Conservation (phyloP, 2,888 invertebrate genomes). For the Fabriciana adippe region DNA sequence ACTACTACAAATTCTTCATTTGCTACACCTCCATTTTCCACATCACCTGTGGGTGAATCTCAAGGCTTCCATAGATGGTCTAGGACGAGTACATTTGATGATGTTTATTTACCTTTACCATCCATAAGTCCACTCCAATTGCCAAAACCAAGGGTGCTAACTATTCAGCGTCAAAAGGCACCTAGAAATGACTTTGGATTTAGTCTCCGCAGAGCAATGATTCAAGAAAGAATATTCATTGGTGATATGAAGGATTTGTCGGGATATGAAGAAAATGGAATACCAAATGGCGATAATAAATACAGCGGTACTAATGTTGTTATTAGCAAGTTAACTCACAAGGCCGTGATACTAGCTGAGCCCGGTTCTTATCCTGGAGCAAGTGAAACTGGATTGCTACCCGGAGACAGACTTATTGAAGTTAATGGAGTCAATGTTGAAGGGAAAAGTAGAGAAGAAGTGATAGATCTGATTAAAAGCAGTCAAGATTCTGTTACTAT, state of each 20-base stretch:
- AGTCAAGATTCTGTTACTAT: constrained; percentile 91
- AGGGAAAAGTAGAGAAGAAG: constrained; percentile 92
- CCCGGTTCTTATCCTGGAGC: constrained; percentile 90
- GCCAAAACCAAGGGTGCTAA: constrained; percentile 88
- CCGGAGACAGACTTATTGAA: constrained; percentile 96
- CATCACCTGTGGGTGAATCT: constrained; percentile 92
- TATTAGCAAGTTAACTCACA: constrained; percentile 80
- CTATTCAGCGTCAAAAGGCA: constrained; percentile 89
- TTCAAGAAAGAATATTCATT: constrained; percentile 85
- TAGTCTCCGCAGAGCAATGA: constrained; percentile 93
- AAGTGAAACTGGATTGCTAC: constrained; percentile 92
- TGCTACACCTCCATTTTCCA: constrained; percentile 92
- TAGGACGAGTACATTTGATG: constrained; percentile 89
- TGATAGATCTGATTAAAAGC: constrained; percentile 95
- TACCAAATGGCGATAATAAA: constrained; percentile 68
- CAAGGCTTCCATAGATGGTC: constrained; percentile 92
- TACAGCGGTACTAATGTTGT: constrained; percentile 59
- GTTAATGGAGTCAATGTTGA: constrained; percentile 94
- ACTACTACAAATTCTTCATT: constrained; percentile 92
- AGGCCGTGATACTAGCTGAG: constrained; percentile 94
- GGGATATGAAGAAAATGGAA: constrained; percentile 61
- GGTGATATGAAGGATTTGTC: constrained; percentile 62
- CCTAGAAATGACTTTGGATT: constrained; percentile 97
- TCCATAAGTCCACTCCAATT: constrained; percentile 85
- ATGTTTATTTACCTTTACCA: constrained; percentile 87